Percentiles rank a stretch among this genome's conserved stretches.
These are phyloP conservation scores for Chymomyza caudatula DNA, from an alignment of 2,888 invertebrate species.

Conservation along the genomic window DNA sequence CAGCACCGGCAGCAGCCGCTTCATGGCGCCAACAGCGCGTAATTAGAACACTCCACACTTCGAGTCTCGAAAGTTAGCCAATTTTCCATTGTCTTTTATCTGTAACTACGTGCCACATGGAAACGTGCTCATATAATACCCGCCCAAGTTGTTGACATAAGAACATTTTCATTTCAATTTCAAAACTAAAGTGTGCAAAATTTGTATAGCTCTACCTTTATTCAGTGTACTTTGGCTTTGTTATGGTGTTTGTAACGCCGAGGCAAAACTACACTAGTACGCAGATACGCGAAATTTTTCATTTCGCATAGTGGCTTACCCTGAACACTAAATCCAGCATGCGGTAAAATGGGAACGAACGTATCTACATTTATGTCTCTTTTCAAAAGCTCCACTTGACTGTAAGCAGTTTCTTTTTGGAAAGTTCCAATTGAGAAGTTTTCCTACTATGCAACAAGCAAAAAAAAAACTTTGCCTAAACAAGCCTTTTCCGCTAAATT, in stretches of 20 bases:
- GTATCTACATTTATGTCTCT: too few relatives aligned
- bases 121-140: background rate
- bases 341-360: too few relatives aligned
- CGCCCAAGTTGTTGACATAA: background rate
- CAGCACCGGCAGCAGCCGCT: slow-evolving; percentile 25
- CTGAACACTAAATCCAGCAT: too few relatives aligned
- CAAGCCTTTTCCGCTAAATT: too few relatives aligned
- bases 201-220: background rate
- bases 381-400: too few relatives aligned
- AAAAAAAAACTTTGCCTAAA: too few relatives aligned
- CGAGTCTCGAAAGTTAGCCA: background rate
- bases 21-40: slow-evolving; percentile 53
- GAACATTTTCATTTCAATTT: background rate
- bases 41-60: slow-evolving; percentile 39
- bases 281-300: too few relatives aligned
- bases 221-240: background rate
- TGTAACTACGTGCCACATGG: background rate
- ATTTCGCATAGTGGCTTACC: background rate
- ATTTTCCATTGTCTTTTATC: background rate
- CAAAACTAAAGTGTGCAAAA: background rate
- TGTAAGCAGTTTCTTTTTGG: too few relatives aligned
- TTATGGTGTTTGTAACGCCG: background rate
- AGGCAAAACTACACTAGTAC: too few relatives aligned
- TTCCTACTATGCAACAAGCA: too few relatives aligned
- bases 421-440: too few relatives aligned